Percentiles rank a stretch among this genome's conserved stretches.
phyloP scores from a whole-genome alignment of 2,113 vertebrate genomes.

The Scopus umbretta region DNA sequence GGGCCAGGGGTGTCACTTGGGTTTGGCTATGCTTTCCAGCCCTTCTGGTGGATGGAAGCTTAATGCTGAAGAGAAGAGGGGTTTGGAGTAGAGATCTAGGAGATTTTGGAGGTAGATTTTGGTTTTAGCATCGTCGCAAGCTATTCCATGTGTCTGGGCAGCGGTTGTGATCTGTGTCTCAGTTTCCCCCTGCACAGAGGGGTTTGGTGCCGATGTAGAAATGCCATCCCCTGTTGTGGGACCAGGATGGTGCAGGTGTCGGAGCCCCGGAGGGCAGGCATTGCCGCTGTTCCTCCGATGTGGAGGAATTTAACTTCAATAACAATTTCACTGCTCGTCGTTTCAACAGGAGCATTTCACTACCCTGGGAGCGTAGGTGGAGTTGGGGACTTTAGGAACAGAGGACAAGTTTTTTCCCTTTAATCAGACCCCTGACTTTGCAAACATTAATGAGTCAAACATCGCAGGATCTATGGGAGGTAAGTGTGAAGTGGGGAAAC shows the following conservation, averaged over 20 bases:
- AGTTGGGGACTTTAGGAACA: not conserved
- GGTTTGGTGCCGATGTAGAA: not conserved
- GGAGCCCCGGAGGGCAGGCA: not conserved
- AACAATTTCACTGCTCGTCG: not conserved
- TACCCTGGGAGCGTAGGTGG: not conserved
- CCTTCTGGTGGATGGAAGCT: not conserved
- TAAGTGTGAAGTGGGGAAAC: not conserved
- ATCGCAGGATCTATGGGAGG: not conserved
- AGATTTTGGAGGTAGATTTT: not conserved
- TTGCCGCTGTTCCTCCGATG: not conserved
- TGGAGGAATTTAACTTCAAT: not conserved
- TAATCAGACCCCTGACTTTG: not conserved
- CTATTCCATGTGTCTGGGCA: not conserved
- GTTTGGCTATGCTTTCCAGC: accelerated
- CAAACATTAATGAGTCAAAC: not conserved
- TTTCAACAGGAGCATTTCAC: not conserved
- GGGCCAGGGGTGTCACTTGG: not conserved
- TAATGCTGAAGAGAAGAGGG: not conserved
- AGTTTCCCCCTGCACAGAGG: not conserved
- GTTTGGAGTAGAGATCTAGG: not conserved
- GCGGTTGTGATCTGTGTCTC: not conserved
- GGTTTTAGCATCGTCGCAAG: not conserved
- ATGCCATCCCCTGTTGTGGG: not conserved
- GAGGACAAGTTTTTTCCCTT: not conserved
- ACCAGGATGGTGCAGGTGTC: not conserved